Conservation (phyloP, 2,888 invertebrate species). For the Elegia similella region DNA sequence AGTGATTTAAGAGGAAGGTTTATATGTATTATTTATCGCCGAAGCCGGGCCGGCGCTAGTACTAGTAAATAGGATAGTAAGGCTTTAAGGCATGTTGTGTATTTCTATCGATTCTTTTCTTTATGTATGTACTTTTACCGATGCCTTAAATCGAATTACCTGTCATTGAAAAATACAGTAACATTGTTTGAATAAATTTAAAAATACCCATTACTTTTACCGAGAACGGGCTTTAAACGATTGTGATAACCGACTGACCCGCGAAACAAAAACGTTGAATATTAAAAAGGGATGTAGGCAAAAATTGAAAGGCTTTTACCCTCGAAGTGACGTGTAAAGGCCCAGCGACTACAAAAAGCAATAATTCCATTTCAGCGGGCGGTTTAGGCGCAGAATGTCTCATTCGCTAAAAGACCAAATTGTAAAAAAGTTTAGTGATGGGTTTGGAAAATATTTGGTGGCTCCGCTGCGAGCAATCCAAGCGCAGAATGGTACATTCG, state of each 20-base stretch:
- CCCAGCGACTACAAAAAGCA: constrained; percentile 18
- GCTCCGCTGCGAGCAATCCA: no score
- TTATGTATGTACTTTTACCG: no score
- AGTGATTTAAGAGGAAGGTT: no score
- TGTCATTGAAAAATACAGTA: no score
- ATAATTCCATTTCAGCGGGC: constrained; percentile 24
- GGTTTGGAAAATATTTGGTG: no score
- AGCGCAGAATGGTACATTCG: no score
- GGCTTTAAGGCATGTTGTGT: no score
- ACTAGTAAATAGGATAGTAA: no score
- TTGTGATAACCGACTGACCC: neutral
- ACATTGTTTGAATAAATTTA: neutral
- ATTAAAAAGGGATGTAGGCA: constrained; percentile 4
- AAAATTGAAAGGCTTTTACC: constrained; percentile 20
- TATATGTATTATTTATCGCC: no score
- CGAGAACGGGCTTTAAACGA: neutral
- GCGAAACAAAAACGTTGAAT: constrained; percentile 1
- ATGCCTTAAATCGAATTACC: no score
- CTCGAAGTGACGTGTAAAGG: constrained; percentile 14
- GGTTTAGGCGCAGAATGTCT: neutral
- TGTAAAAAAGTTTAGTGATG: neutral
- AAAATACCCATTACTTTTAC: neutral
- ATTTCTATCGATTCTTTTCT: no score
- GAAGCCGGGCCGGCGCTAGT: no score
- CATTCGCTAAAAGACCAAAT: neutral